These are phyloP conservation scores for Agrochola litura DNA, from an alignment of 2,888 invertebrate genomes.

Conservation along the genomic window DNA sequence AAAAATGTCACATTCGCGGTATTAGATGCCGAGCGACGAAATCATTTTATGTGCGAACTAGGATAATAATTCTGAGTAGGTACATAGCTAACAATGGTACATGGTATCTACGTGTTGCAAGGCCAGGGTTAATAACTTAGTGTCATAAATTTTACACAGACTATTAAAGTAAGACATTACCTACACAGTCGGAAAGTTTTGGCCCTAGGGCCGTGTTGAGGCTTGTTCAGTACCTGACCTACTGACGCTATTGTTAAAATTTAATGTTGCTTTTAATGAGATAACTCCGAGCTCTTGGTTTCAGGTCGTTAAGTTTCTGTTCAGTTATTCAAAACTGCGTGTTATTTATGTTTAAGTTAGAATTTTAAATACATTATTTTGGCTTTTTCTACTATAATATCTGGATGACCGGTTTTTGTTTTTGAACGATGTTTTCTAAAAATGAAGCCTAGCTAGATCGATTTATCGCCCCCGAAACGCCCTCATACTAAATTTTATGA, in stretches of 20 bases:
- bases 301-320: slow-evolving; percentile 25
- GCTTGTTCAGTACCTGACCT: slow-evolving; percentile 28
- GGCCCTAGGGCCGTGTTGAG: slow-evolving; percentile 41
- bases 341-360: not conserved
- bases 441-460: too few species aligned
- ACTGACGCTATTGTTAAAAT: slow-evolving; percentile 35
- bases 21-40: too few species aligned
- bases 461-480: too few species aligned
- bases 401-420: too few species aligned
- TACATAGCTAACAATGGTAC: slow-evolving; percentile 23
- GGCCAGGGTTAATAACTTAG: slow-evolving; percentile 37
- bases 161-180: slow-evolving; percentile 40
- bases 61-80: not conserved
- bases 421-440: too few species aligned
- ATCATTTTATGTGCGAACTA: not conserved
- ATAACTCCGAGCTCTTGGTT: slow-evolving; percentile 30
- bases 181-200: slow-evolving; percentile 43
- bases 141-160: slow-evolving; percentile 58
- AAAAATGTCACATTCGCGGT: too few species aligned
- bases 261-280: slow-evolving; percentile 53
- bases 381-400: not conserved
- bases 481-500: too few species aligned
- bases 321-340: slow-evolving; percentile 10
- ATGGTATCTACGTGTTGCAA: slow-evolving; percentile 17
- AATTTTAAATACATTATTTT: not conserved